A percentile compares a stretch with the other conserved stretches of the same genome.
These are phyloP conservation scores for Palythoa grandis DNA, from an alignment of 92 coral and sea anemone species.

Conservation along the genomic window DNA sequence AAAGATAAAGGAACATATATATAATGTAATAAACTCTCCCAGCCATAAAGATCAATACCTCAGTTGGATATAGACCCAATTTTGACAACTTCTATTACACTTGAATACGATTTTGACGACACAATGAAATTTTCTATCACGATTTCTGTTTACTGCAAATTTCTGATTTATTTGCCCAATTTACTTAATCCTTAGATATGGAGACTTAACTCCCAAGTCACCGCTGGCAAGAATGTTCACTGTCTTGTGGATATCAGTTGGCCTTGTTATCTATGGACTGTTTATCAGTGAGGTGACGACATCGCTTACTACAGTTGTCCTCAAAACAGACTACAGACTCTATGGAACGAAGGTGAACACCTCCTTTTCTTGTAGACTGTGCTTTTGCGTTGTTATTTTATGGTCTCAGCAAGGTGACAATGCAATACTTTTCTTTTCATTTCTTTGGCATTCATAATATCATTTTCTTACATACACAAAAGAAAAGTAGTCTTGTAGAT, in stretches of 20 bases:
- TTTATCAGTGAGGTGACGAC: slow-evolving; percentile 45
- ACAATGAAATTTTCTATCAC: neutral
- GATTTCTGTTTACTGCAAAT: neutral
- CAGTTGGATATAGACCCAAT: too few species aligned
- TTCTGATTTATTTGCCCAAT: too few species aligned
- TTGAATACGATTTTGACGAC: too few species aligned
- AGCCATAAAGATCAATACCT: too few species aligned
- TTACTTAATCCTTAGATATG: slow-evolving; percentile 32
- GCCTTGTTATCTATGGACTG: slow-evolving; percentile 38
- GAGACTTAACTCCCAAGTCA: slow-evolving; percentile 49
- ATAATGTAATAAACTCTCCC: too few species aligned
- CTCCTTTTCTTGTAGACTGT: neutral
- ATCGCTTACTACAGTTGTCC: slow-evolving; percentile 44
- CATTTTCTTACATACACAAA: too few species aligned
- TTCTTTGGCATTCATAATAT: too few species aligned
- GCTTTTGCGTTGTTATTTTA: neutral
- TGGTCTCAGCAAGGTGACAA: neutral
- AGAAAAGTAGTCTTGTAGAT: too few species aligned
- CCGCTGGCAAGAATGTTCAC: slow-evolving; percentile 37
- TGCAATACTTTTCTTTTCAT: too few species aligned
- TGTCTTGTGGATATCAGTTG: slow-evolving; percentile 47
- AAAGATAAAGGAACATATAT: too few species aligned
- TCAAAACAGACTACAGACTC: slow-evolving; percentile 33
- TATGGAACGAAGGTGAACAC: slow-evolving; percentile 56
- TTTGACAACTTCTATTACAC: too few species aligned